Percentiles rank a stretch among this genome's conserved stretches.
Conservation (phyloP, 2,888 invertebrate genomes). For the Zygaena filipendulae region DNA sequence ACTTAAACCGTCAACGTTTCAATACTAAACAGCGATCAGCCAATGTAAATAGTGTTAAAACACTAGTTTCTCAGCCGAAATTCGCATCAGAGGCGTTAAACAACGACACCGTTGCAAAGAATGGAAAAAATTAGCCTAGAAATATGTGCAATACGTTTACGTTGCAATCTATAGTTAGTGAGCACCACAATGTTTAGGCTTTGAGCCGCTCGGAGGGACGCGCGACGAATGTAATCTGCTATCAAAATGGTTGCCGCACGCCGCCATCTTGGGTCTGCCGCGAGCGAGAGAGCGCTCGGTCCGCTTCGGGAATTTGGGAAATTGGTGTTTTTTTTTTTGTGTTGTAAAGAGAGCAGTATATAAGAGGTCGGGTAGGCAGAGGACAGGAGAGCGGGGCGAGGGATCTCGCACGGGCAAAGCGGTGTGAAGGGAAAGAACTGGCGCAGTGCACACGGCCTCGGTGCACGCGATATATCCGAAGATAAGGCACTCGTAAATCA, state of each 20-base stretch:
- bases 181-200: conserved; percentile 52
- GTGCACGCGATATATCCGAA: conserved; percentile 29
- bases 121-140: conserved; percentile 63
- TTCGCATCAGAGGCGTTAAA: too few relatives aligned
- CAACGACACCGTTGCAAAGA: conserved; percentile 46
- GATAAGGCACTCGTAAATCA: conserved; percentile 30
- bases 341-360: conserved; percentile 68
- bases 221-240: conserved; percentile 58
- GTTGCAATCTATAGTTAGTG: conserved; percentile 36
- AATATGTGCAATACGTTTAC: conserved; percentile 58
- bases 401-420: conserved; percentile 60
- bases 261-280: conserved; percentile 64
- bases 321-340: conserved; percentile 66
- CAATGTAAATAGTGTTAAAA: too few relatives aligned
- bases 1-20: conserved; percentile 22
- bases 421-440: conserved; percentile 67
- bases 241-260: conserved; percentile 65
- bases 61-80: too few relatives aligned
- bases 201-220: conserved; percentile 50
- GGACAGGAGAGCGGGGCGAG: conserved; percentile 38
- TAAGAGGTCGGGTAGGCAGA: conserved; percentile 63
- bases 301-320: conserved; percentile 65
- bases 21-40: too few relatives aligned
- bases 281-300: conserved; percentile 57
- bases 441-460: conserved; percentile 26